Evolutionary conservation across 2,113 vertebrate species (phyloP).

Genomic region (Aspidoscelis tigris): DNA sequence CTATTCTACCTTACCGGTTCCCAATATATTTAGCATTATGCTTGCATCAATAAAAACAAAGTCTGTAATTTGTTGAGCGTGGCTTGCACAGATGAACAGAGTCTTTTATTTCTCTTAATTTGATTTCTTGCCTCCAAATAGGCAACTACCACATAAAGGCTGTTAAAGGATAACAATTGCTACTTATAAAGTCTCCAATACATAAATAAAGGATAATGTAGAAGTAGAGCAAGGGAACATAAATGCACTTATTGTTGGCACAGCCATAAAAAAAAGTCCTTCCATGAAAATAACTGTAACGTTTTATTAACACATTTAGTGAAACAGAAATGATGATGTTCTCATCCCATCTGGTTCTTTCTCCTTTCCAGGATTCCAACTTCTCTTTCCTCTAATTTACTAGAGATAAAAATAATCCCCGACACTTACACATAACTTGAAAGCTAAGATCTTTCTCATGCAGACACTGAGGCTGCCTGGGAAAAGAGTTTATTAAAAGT

Average conservation of each 20-base stretch:
- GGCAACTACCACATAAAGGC: constrained; percentile 34
- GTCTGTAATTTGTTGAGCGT: constrained; percentile 22
- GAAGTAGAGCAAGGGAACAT: constrained; percentile 35
- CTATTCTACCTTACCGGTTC: constrained; percentile 4
- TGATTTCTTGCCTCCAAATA: constrained; percentile 31
- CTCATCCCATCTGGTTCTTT: constrained; percentile 38
- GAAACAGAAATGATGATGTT: constrained; percentile 42
- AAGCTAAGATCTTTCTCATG: constrained; percentile 18
- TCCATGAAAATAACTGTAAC: constrained; percentile 45
- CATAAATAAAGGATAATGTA: constrained; percentile 46
- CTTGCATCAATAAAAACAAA: constrained; percentile 33
- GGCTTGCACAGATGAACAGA: constrained; percentile 20
- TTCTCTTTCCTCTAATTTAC: constrained; percentile 28
- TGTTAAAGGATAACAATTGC: constrained; percentile 41
- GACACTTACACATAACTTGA: constrained; percentile 22
- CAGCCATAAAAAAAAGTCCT: constrained; percentile 26
- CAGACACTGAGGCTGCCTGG: background rate
- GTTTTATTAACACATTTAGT: constrained; percentile 46
- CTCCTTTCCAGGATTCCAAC: constrained; percentile 36
- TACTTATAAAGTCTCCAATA: constrained; percentile 34
- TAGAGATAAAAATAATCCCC: constrained; percentile 33
- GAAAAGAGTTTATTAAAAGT: constrained; percentile 10
- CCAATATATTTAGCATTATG: constrained; percentile 22
- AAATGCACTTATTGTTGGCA: constrained; percentile 38
- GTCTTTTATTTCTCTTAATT: constrained; percentile 46